Evolutionary conservation across 2,888 invertebrate genomes (phyloP).

Genomic region (Epistrophe grossulariae): DNA sequence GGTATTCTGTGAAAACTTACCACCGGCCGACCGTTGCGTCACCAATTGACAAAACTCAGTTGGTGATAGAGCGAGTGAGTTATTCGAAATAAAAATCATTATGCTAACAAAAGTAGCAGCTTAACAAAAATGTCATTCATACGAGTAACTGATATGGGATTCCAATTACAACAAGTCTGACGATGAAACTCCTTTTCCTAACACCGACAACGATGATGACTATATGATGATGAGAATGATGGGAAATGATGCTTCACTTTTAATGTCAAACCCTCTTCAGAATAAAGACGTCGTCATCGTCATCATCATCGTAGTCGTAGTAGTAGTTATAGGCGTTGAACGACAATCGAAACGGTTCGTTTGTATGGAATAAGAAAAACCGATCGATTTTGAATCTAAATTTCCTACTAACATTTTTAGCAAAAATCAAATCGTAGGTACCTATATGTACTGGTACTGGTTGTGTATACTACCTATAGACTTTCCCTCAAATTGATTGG

Average conservation of each 20-base stretch:
- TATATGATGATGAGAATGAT: constrained; percentile 40
- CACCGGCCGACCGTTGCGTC: background rate
- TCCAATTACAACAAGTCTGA: constrained; percentile 69
- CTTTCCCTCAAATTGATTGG: constrained; percentile 16
- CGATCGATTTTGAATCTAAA: constrained; percentile 46
- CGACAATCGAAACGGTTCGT: constrained; percentile 23
- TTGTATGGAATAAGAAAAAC: constrained; percentile 28
- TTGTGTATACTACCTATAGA: background rate
- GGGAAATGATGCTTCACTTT: constrained; percentile 64
- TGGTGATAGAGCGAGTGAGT: constrained; percentile 21
- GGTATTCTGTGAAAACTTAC: constrained; percentile 27
- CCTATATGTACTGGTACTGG: background rate
- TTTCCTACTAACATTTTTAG: constrained; percentile 36
- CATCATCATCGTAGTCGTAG: constrained; percentile 10
- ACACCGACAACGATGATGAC: constrained; percentile 3
- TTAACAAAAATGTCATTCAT: constrained; percentile 70
- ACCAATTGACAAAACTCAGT: background rate
- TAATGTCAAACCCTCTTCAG: constrained; percentile 70
- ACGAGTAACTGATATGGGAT: constrained; percentile 61
- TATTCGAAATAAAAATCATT: constrained; percentile 58
- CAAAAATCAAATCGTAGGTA: constrained; percentile 15
- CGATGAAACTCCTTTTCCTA: constrained; percentile 34
- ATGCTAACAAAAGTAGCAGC: constrained; percentile 54
- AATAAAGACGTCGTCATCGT: constrained; percentile 44
- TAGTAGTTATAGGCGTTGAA: constrained; percentile 31